Evolutionary conservation across 2,888 invertebrate genomes (phyloP).

Genomic region (Parapristionchus giblindavisi): DNA sequence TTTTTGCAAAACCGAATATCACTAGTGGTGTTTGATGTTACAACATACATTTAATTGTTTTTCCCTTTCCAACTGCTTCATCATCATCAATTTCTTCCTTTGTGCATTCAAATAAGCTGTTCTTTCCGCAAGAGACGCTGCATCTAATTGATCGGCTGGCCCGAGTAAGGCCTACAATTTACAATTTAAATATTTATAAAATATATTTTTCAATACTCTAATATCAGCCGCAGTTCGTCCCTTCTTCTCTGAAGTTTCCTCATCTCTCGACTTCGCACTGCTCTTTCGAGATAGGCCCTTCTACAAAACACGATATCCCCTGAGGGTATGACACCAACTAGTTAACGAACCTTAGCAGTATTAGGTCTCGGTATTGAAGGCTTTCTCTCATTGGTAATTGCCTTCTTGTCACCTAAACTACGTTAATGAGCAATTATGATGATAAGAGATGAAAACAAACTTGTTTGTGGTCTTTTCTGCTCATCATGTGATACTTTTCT

Average conservation of each 20-base stretch:
- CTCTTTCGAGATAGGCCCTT: conserved; percentile 7
- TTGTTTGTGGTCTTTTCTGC: too few relatives aligned
- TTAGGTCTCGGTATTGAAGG: not conserved
- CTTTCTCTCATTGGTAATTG: too few relatives aligned
- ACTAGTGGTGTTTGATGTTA: too few relatives aligned
- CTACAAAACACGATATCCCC: not conserved
- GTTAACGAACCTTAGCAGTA: not conserved
- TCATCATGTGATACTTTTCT: too few relatives aligned
- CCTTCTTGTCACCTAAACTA: too few relatives aligned
- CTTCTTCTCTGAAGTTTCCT: conserved; percentile 19
- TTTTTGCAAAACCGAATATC: too few relatives aligned
- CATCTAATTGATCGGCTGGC: conserved; percentile 44
- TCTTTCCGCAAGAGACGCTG: conserved; percentile 76
- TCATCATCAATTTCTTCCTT: conserved; percentile 86
- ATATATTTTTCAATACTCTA: not conserved
- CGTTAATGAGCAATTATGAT: too few relatives aligned
- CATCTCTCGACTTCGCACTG: too few relatives aligned
- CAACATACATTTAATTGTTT: conserved; percentile 70
- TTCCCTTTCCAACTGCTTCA: conserved; percentile 88
- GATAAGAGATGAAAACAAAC: too few relatives aligned
- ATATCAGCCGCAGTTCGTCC: conserved; percentile 24
- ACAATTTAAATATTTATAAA: not conserved
- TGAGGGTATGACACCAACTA: not conserved
- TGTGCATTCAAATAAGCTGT: conserved; percentile 88
- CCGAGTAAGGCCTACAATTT: conserved; percentile 46